Conservation (phyloP, 2,113 vertebrate species). For the Odocoileus hemionus region DNA sequence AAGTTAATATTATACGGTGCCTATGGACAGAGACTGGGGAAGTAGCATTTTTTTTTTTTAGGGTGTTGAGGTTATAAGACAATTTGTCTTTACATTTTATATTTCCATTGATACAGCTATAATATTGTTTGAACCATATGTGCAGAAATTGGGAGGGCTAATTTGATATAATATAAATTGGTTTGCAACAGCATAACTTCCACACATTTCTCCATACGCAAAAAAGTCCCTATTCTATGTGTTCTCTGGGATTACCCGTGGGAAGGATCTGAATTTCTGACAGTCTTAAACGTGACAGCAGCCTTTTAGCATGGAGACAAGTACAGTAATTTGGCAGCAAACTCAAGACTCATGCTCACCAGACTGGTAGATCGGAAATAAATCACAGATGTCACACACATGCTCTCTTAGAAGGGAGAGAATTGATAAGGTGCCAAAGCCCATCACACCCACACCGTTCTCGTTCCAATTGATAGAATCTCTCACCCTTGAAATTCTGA, state of each 20-base stretch:
- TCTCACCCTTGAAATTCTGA: slow-evolving; percentile 76
- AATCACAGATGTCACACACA: slow-evolving; percentile 74
- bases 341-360: slow-evolving; percentile 63
- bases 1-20: neutral
- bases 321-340: slow-evolving; percentile 69
- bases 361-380: slow-evolving; percentile 70
- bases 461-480: slow-evolving; percentile 64
- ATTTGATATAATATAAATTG: neutral
- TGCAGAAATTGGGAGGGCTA: neutral
- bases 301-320: slow-evolving; percentile 71
- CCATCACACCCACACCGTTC: slow-evolving; percentile 51
- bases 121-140: neutral
- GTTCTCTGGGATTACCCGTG: neutral
- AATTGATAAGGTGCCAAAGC: slow-evolving; percentile 73
- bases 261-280: slow-evolving; percentile 47
- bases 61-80: neutral
- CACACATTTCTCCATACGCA: neutral
- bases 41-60: neutral
- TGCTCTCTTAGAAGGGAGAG: slow-evolving; percentile 61
- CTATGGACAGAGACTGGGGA: neutral
- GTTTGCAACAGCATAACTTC: neutral
- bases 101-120: neutral
- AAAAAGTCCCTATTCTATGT: neutral
- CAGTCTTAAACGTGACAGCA: slow-evolving; percentile 61
- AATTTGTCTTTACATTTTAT: neutral